Base-by-base conservation (phyloP, 2,888 invertebrate genomes). In the Rhagonycha fulva region DNA sequence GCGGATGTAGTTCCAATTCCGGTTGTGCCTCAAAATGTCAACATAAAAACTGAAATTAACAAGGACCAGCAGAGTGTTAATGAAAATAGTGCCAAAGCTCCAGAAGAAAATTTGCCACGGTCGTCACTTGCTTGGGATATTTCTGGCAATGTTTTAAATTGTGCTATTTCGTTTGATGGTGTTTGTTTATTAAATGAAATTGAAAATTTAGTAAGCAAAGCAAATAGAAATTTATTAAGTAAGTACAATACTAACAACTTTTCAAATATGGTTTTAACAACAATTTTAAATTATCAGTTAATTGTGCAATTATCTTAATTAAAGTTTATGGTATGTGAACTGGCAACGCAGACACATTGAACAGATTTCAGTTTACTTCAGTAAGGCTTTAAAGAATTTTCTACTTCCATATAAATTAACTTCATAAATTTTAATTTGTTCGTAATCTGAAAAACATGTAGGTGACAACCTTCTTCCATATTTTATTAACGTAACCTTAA, bases 141-240 rank as follows among this genome's bases (percentile, higher is more conserved):
- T 11, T 14, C 24, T 67, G 47, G 47, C 14, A 23, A 71, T n/a
- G n/a, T 73, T 28, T 73, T 76, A 24, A 23, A 61, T 11, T 80
- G 70, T 75, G 77, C 62, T 11, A 23, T 74, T 19, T 14, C 74
- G 23, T 76, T 81, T 24, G 81, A 82, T 70, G 71, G 74, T 47
- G 70, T 74, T 9, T 82, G 82, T 67, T 69, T 79, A 14, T 69
- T 82, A 62, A 80, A 82, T 71, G 79, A 76, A 63, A 78, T 79
- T 9, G 79, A 81, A 71, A 74, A 80, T 26, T 60, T 76, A 28
- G 76, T 80, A 69, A 63, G 66, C 66, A 74, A 71, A 61, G 74
- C 68, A 7, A 68, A 77, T 26, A 12, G 23, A 26, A 71, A 71
- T 24, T 62, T 74, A 62, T 14, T 77, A 19, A 26, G 77, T 77